phyloP scores from a whole-genome alignment of 64 coral and sea anemone genomes.

The Porites lutea region DNA sequence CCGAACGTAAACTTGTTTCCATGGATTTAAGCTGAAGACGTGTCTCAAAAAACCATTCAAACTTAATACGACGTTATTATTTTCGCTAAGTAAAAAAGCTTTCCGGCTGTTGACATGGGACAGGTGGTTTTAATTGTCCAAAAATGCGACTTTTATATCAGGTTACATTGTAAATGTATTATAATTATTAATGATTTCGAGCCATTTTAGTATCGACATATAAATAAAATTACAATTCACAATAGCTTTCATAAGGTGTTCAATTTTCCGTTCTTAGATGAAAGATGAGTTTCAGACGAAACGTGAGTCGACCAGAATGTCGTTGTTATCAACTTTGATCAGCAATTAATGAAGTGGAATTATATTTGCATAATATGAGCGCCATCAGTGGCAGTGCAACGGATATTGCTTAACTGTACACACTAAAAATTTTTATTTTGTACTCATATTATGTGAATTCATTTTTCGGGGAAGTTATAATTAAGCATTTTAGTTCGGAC shows the following conservation, averaged over 20 bases:
- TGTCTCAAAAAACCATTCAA: constrained; percentile 8
- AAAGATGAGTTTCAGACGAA: not conserved
- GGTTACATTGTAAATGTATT: not conserved
- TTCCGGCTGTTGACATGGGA: not conserved
- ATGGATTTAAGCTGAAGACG: not conserved
- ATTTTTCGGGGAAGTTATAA: not conserved
- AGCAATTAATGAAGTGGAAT: not conserved
- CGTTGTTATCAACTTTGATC: constrained; percentile 20
- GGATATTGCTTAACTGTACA: not conserved
- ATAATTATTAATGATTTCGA: not conserved
- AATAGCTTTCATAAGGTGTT: no score
- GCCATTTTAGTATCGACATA: constrained; percentile 25
- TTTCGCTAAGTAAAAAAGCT: constrained; percentile 25
- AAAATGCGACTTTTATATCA: not conserved
- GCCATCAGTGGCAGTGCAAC: not conserved
- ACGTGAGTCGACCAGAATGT: not conserved
- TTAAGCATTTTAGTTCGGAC: not conserved
- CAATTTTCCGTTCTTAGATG: not conserved
- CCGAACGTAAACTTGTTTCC: not conserved
- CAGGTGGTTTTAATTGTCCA: constrained; percentile 29
- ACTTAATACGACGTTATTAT: constrained; percentile 23
- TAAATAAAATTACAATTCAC: no score
- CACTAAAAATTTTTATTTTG: not conserved
- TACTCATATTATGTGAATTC: not conserved
- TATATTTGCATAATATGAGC: constrained; percentile 45